Percentiles rank a stretch among this genome's conserved stretches.
These are phyloP conservation scores for Tenrec ecaudatus DNA, from an alignment of 2,113 vertebrate species.

Conservation along the genomic window DNA sequence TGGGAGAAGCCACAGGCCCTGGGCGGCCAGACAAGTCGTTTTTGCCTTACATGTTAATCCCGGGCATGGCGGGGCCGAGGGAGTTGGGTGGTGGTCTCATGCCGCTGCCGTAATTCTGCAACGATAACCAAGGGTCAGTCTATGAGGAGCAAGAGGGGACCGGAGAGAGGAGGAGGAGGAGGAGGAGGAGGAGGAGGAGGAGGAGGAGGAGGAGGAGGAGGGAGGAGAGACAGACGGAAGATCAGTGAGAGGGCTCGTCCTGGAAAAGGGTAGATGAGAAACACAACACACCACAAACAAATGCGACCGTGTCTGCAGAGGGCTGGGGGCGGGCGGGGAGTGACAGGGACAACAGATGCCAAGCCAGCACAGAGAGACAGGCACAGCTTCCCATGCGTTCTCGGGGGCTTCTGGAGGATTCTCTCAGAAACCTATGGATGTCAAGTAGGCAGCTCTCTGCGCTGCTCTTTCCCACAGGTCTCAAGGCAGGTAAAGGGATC, in stretches of 20 bases:
- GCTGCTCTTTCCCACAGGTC: background rate
- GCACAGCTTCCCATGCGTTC: background rate
- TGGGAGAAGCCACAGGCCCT: background rate
- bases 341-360: conserved; percentile 17
- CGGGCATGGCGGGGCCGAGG: conserved; percentile 98
- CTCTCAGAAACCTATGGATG: background rate
- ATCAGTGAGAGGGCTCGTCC: conserved; percentile 79
- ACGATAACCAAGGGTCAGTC: conserved; percentile 90
- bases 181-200: conserved; percentile 56
- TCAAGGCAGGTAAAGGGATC: background rate
- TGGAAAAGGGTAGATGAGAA: conserved; percentile 73
- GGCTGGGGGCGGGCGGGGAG: background rate
- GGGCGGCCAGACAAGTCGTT: background rate
- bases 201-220: conserved; percentile 53
- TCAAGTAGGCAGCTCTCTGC: background rate
- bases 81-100: conserved; percentile 99
- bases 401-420: background rate
- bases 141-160: conserved; percentile 61
- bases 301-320: conserved; percentile 38
- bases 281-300: background rate
- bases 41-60: conserved; percentile 97
- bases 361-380: conserved; percentile 76
- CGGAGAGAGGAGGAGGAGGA: conserved; percentile 37
- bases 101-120: conserved; percentile 97
- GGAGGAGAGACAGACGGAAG: conserved; percentile 70